Percentiles rank a stretch among this genome's conserved stretches.
These are phyloP conservation scores for Sciurus vulgaris DNA, from an alignment of 2,797 vertebrate genomes.

Conservation along the genomic window DNA sequence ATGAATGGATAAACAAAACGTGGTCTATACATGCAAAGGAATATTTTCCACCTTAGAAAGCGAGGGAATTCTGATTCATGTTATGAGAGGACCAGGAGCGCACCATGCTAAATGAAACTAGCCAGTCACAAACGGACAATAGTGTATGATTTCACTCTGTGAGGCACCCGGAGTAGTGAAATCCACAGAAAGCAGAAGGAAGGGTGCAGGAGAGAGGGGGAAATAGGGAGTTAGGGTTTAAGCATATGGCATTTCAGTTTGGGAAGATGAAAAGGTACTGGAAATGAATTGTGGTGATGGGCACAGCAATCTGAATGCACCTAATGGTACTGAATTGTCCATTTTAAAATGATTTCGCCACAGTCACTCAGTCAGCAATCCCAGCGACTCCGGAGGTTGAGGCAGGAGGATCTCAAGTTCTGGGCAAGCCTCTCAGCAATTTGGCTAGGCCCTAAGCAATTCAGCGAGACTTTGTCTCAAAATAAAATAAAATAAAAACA, in stretches of 20 bases:
- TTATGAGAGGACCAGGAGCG: not conserved
- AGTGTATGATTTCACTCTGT: not conserved
- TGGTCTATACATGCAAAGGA: rapidly evolving
- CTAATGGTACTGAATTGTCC: not conserved
- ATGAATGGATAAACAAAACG: not conserved
- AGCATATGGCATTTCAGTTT: not conserved
- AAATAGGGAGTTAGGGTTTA: not conserved
- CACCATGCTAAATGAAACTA: not conserved
- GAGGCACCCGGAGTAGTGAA: not conserved
- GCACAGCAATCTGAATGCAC: no score
- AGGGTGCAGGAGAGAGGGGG: no score
- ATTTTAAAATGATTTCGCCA: not conserved
- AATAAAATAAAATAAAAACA: no score
- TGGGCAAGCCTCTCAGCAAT: no score
- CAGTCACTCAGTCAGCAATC: no score
- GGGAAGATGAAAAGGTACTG: not conserved
- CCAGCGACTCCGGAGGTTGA: no score
- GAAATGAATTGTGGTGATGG: not conserved
- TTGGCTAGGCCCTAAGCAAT: no score
- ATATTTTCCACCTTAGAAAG: not conserved
- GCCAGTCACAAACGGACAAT: not conserved
- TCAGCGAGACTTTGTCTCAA: no score
- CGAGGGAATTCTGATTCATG: not conserved
- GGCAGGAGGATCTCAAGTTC: no score
- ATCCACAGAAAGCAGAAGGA: not conserved